Percentiles rank a stretch among this genome's conserved stretches.
These are phyloP conservation scores for Pangasianodon hypophthalmus DNA, from an alignment of 2,113 vertebrate genomes.

Conservation along the genomic window DNA sequence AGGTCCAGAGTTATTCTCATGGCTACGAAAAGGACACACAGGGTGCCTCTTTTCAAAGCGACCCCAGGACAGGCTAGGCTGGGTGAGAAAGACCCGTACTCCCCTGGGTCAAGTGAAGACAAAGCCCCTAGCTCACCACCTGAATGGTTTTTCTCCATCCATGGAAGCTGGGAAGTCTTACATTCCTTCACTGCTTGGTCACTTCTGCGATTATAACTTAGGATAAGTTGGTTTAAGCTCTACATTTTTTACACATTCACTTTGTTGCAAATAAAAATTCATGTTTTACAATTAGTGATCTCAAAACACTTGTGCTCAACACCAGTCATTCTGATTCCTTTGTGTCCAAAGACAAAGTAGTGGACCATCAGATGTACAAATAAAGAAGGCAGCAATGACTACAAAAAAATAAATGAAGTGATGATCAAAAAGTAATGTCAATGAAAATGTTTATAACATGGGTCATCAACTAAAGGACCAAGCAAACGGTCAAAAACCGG, in stretches of 20 bases:
- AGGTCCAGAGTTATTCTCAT: conserved; percentile 72
- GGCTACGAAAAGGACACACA: conserved; percentile 65
- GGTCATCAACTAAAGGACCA: not conserved
- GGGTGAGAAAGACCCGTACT: conserved; percentile 17
- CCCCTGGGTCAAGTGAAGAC: conserved; percentile 6
- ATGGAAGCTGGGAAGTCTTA: not conserved
- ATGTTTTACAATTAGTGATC: not conserved
- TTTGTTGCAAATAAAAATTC: not conserved
- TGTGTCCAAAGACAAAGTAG: not conserved
- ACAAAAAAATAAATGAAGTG: not conserved
- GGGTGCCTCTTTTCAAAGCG: conserved; percentile 62
- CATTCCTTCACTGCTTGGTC: not conserved
- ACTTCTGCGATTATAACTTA: conserved; percentile 6
- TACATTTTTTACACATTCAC: not conserved
- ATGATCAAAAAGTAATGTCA: not conserved
- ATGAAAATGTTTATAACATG: not conserved
- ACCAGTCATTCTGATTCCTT: too few relatives aligned
- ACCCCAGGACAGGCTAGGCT: conserved; percentile 54
- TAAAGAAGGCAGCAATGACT: not conserved
- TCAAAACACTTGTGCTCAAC: not conserved
- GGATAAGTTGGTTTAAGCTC: not conserved
- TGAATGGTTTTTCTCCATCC: conserved; percentile 33
- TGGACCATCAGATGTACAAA: not conserved
- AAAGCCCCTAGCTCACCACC: conserved; percentile 45
- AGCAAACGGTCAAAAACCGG: too few relatives aligned